Evolutionary conservation across 2,888 invertebrate species (phyloP).

Genomic region (Microctonus aethiopoides): DNA sequence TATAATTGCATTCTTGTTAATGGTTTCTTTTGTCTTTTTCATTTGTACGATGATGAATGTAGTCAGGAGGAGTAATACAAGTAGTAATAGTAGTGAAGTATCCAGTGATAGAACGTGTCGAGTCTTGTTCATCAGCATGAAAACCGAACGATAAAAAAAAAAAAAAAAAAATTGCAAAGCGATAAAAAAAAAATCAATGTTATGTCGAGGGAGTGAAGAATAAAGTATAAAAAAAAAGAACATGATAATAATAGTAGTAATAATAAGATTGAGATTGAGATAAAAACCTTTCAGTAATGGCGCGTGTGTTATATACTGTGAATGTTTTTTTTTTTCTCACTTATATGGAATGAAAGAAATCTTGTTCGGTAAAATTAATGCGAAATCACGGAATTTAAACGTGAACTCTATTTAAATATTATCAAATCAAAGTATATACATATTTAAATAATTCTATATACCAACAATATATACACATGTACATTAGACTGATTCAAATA

Average conservation of each 20-base stretch:
- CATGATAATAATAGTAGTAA: not conserved
- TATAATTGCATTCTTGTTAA: constrained; percentile 33
- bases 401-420: not conserved
- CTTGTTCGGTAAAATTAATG: constrained; percentile 1
- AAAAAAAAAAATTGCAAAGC: not conserved
- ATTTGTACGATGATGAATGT: constrained; percentile 14
- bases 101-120: no score
- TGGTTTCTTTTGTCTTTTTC: constrained; percentile 25
- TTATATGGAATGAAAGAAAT: not conserved
- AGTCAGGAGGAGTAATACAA: no score
- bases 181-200: not conserved
- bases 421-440: not conserved
- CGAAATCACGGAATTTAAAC: not conserved
- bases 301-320: not conserved
- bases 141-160: not conserved
- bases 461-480: no score
- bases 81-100: no score
- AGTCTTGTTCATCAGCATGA: not conserved
- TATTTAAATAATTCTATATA: not conserved
- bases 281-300: constrained; percentile 2
- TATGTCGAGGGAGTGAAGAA: not conserved
- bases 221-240: not conserved
- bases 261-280: not conserved
- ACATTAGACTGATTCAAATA: no score
- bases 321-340: not conserved